These are phyloP conservation scores for Drosophila nigritarsus DNA, from an alignment of 2,888 invertebrate species.

Conservation along the genomic window DNA sequence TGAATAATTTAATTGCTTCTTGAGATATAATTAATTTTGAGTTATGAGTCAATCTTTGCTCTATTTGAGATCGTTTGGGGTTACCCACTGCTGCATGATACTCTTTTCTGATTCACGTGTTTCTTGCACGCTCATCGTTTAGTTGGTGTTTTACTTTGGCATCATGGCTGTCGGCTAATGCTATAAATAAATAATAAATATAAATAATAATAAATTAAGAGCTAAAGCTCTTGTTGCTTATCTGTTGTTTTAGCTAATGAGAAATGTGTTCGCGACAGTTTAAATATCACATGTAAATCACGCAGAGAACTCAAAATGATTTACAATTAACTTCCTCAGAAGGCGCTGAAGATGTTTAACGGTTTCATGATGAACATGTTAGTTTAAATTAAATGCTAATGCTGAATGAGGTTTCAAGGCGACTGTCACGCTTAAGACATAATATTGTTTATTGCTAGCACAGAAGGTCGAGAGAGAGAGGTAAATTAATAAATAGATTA, in stretches of 20 bases:
- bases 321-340: constrained; percentile 9
- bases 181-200: not conserved
- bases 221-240: constrained; percentile 12
- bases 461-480: constrained; percentile 32
- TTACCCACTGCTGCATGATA: not conserved
- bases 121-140: not conserved
- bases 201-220: constrained; percentile 24
- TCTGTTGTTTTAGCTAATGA: constrained; percentile 9
- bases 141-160: constrained; percentile 7
- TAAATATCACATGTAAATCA: constrained; percentile 17
- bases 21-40: constrained; percentile 11
- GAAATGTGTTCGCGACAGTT: constrained; percentile 22
- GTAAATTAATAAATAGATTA: constrained; percentile 16
- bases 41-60: constrained; percentile 18
- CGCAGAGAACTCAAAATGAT: constrained; percentile 1
- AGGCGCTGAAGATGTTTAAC: not conserved
- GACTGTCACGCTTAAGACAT: constrained; percentile 64
- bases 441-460: constrained; percentile 68
- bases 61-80: constrained; percentile 6
- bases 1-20: constrained; percentile 26
- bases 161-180: constrained; percentile 16
- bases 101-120: not conserved
- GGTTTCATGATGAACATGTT: not conserved
- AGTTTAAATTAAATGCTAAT: constrained; percentile 29
- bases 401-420: constrained; percentile 38